Evolutionary conservation across 2,888 invertebrate species (phyloP).

Genomic region (Philereme vetulata): DNA sequence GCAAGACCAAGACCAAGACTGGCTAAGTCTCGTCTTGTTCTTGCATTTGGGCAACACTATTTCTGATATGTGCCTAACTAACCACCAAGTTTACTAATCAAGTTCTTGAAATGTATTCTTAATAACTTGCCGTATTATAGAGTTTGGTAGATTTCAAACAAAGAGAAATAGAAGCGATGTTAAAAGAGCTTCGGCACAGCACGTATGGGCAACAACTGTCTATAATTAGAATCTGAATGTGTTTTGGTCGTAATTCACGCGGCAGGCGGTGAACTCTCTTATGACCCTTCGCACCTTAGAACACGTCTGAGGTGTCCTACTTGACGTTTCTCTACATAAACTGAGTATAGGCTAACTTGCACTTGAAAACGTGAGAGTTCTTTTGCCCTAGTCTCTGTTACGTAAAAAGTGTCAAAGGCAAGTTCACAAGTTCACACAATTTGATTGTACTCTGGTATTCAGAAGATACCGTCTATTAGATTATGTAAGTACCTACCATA

Average conservation of each 20-base stretch:
- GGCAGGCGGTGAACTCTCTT: slow-evolving; percentile 51
- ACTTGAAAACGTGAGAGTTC: slow-evolving; percentile 6
- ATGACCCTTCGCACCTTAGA: slow-evolving; percentile 46
- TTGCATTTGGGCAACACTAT: no score
- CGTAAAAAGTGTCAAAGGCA: background rate
- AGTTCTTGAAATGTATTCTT: background rate
- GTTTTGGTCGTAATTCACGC: slow-evolving; percentile 53
- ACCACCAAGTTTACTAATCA: no score
- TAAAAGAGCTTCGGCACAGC: slow-evolving; percentile 28
- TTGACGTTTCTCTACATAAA: slow-evolving; percentile 28
- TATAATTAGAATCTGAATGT: slow-evolving; percentile 64
- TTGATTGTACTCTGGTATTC: background rate
- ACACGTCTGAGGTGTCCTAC: slow-evolving; percentile 35
- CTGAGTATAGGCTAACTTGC: slow-evolving; percentile 9
- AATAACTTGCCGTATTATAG: no score
- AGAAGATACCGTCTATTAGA: no score
- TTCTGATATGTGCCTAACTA: no score
- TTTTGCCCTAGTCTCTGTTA: background rate
- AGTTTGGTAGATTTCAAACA: slow-evolving; percentile 9
- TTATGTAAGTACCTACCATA: background rate
- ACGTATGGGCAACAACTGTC: slow-evolving; percentile 50
- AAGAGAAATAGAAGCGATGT: slow-evolving; percentile 7
- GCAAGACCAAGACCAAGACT: no score
- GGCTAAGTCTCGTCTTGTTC: no score
- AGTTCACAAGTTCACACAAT: background rate